These are phyloP conservation scores for Antechinus flavipes DNA, from an alignment of 2,113 vertebrate genomes.

Conservation along the genomic window DNA sequence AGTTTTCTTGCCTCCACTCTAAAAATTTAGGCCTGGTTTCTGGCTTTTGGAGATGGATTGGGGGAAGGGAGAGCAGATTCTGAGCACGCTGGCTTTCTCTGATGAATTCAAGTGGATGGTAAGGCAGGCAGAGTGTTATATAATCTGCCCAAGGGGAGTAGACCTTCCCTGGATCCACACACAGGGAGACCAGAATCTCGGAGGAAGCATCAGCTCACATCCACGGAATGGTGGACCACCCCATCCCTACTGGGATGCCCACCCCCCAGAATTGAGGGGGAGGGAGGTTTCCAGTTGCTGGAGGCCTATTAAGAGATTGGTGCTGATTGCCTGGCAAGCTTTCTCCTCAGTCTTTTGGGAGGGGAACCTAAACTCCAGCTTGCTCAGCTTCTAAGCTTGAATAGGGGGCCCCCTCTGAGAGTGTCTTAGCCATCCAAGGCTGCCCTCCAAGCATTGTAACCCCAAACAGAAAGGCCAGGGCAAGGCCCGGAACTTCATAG, in stretches of 20 bases:
- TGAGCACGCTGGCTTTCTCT: neutral
- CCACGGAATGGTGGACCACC: neutral
- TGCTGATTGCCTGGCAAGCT: neutral
- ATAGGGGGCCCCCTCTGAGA: neutral
- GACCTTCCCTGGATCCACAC: neutral
- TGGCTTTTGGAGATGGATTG: neutral
- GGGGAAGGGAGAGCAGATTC: neutral
- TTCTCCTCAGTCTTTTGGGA: neutral
- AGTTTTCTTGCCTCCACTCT: neutral
- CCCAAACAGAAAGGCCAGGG: neutral
- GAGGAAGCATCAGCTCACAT: neutral
- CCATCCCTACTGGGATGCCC: neutral
- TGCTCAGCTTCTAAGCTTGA: neutral
- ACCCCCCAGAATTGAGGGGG: neutral
- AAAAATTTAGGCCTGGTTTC: neutral
- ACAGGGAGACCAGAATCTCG: neutral
- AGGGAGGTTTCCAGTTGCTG: neutral
- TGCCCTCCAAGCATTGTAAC: neutral
- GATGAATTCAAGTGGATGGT: conserved; percentile 1
- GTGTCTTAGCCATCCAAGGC: neutral
- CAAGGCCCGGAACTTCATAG: neutral
- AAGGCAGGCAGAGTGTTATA: neutral
- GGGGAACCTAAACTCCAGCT: neutral
- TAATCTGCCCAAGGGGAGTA: neutral
- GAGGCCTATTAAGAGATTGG: neutral